Percentiles rank a stretch among this genome's conserved stretches.
Conservation (phyloP, 2,888 invertebrate genomes). For the Synanthedon andrenaeformis region DNA sequence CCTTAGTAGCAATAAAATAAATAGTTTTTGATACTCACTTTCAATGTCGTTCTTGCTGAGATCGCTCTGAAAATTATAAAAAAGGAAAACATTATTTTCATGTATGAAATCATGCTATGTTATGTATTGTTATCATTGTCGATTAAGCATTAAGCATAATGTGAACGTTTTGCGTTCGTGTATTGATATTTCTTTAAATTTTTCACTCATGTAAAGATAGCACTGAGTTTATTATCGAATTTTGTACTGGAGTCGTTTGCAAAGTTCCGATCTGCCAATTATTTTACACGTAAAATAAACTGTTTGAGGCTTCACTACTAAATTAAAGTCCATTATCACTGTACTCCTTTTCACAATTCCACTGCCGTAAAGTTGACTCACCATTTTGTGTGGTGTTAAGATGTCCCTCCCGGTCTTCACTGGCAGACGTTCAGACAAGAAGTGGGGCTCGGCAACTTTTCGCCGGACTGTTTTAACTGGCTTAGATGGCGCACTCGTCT, state of each 20-base stretch:
- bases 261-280: constrained; percentile 59
- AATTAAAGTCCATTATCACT: constrained; percentile 54
- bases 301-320: constrained; percentile 38
- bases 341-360: constrained; percentile 59
- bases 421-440: constrained; percentile 82
- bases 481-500: constrained; percentile 78
- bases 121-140: constrained; percentile 37
- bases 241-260: constrained; percentile 25
- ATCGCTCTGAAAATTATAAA: constrained; percentile 81
- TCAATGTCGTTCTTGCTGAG: constrained; percentile 89
- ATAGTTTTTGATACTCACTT: constrained; percentile 76
- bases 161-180: constrained; percentile 22
- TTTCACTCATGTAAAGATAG: constrained; percentile 45
- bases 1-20: too few relatives aligned
- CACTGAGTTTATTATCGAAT: constrained; percentile 33
- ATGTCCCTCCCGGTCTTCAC: constrained; percentile 76
- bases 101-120: constrained; percentile 25
- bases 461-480: constrained; percentile 79
- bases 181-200: constrained; percentile 33
- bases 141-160: constrained; percentile 32
- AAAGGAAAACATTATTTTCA: constrained; percentile 56
- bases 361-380: constrained; percentile 67
- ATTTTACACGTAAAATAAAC: constrained; percentile 28
- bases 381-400: constrained; percentile 76
- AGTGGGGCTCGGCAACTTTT: constrained; percentile 79